Conservation (phyloP, 1,140 invertebrate species). For the Musca vetustissima region DNA sequence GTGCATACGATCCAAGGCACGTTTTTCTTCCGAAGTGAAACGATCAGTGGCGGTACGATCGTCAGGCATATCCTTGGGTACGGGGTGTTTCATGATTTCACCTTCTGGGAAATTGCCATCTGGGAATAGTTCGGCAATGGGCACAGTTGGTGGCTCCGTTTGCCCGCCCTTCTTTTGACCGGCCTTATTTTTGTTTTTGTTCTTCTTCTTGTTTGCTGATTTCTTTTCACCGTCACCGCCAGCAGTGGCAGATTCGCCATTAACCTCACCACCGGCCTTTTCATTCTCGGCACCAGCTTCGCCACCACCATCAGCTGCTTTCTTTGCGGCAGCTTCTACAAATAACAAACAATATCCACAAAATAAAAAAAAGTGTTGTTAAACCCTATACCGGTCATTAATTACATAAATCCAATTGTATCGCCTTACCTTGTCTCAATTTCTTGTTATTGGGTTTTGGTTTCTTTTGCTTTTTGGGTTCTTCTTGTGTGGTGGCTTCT, state of each 20-base stretch:
- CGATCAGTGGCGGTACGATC: slow-evolving; percentile 85
- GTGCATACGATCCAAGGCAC: slow-evolving; percentile 75
- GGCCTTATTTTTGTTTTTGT: slow-evolving; percentile 68
- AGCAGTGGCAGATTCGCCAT: slow-evolving; percentile 56
- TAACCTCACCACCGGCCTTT: slow-evolving; percentile 31
- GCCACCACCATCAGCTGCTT: slow-evolving; percentile 24
- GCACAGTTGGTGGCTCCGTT: slow-evolving; percentile 83
- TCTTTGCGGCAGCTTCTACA: slow-evolving; percentile 49
- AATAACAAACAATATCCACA: slow-evolving; percentile 11
- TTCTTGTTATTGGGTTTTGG: slow-evolving; percentile 55
- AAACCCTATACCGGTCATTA: not conserved
- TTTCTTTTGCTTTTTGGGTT: slow-evolving; percentile 52
- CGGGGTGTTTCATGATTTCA: slow-evolving; percentile 76
- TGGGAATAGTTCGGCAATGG: slow-evolving; percentile 82
- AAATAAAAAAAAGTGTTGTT: too few species aligned
- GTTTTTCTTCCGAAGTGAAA: slow-evolving; percentile 89
- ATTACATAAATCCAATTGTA: not conserved
- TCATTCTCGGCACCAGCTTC: slow-evolving; percentile 32
- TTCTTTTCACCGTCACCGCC: slow-evolving; percentile 58
- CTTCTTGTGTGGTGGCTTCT: too few species aligned
- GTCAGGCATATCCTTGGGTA: slow-evolving; percentile 65
- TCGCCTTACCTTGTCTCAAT: slow-evolving; percentile 49
- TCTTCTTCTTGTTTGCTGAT: slow-evolving; percentile 73
- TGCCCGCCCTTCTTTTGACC: slow-evolving; percentile 59
- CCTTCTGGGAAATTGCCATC: slow-evolving; percentile 80